Evolutionary conservation across 2,113 vertebrate genomes (phyloP), one percentile per base, ranked within the genome.

Genomic region (Athene noctua): DNA sequence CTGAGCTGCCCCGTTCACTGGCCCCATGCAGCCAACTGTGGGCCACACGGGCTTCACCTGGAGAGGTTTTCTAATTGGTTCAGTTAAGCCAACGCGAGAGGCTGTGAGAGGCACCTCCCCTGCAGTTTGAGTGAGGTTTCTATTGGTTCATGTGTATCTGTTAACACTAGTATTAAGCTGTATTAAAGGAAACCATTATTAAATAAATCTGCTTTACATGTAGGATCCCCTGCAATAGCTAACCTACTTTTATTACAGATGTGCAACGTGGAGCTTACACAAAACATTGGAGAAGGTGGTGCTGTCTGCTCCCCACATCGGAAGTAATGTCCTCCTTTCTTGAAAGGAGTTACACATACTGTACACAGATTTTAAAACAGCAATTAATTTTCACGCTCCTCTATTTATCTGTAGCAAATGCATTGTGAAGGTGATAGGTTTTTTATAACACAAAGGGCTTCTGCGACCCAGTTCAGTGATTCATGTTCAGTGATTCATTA

Each of bases 21-120:
- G 47, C 51, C 61, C 55, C 4, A 0, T 44, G 61, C 84, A 78
- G 59, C 62, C 1, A 2, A 6, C 47, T 68, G 49, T 0, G 1
- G n/a, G 61, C 49, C 52, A 74, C 12, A 6, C 0, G 1, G 13
- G 40, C 58, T 74, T 92, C 36, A 26, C 58, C 38, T 59, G 65
- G 49, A 13, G 81, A 46, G n/a, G 30, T 79, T 87, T 94, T 68
- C 90, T 42, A 30, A 34, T 46, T 40, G 58, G 68, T 85, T 78
- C 62, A 10, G 73, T 90, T 84, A 88, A 93, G 81, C 68, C 80
- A 91, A 74, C 1, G 0, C 1, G 4, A 70, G 85, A 68, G 47
- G 42, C 85, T 68, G 44, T 5, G 4, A 80, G 70, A 32, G 72
- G 26, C 81, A 83, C 80, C 42, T 86, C 29, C 23, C 22, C 42